Conservation (phyloP, 2,888 invertebrate species). For the Augiades crinisus region DNA sequence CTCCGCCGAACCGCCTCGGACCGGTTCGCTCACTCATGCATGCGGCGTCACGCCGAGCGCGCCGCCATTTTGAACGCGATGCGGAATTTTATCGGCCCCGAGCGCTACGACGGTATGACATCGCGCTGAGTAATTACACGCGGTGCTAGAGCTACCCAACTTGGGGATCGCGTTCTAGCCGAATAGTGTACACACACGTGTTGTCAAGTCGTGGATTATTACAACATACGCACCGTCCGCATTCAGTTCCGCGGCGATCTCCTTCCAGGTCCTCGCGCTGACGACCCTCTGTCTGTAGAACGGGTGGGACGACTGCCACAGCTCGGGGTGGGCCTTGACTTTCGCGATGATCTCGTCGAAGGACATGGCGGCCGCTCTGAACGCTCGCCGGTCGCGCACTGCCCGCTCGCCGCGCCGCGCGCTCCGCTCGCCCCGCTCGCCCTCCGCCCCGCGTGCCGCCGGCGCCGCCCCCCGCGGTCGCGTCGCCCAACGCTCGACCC, state of each 20-base stretch:
- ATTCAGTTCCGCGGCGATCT: constrained; percentile 32
- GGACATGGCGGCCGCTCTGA: constrained; percentile 23
- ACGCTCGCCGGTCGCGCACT: constrained; percentile 18
- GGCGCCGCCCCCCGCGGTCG: constrained; percentile 5
- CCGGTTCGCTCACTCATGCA: constrained; percentile 15
- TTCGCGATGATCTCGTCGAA: constrained; percentile 35
- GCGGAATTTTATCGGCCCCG: constrained; percentile 24
- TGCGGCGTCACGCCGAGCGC: constrained; percentile 24
- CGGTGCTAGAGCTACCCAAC: not conserved
- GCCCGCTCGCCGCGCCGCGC: constrained; percentile 27
- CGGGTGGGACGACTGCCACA: constrained; percentile 36
- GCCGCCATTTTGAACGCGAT: constrained; percentile 28
- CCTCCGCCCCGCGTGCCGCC: constrained; percentile 21
- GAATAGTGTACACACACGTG: too few species aligned
- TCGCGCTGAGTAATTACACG: constrained; percentile 4
- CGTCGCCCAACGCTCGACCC: constrained; percentile 6
- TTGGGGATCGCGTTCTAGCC: too few species aligned
- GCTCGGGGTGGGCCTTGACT: constrained; percentile 35
- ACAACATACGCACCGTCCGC: constrained; percentile 31
- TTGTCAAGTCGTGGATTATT: not conserved
- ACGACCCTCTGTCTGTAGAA: constrained; percentile 33
- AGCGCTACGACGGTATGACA: constrained; percentile 12
- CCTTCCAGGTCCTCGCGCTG: constrained; percentile 33
- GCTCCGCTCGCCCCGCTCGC: constrained; percentile 10
- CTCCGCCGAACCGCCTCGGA: constrained; percentile 2